phyloP scores from a whole-genome alignment of 2,113 vertebrate genomes.

The Ptilonorhynchus violaceus region DNA sequence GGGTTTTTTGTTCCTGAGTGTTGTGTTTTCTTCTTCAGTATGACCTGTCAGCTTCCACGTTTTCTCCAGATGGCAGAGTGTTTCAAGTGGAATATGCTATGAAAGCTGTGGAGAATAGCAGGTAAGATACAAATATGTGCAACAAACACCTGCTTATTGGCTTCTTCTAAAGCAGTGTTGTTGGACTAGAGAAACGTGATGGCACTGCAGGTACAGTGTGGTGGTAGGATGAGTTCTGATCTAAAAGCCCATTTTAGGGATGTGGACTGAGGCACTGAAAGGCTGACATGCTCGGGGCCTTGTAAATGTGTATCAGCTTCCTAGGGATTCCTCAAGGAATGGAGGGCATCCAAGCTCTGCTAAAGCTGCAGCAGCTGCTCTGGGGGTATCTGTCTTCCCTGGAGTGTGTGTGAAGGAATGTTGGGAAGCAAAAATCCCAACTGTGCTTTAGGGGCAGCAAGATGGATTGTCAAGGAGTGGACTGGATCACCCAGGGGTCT shows the following conservation, averaged over 20 bases:
- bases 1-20: neutral
- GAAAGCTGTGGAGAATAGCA: slow-evolving; percentile 98
- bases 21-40: slow-evolving; percentile 74
- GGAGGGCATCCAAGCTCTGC: neutral
- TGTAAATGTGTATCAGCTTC: neutral
- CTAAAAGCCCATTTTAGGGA: neutral
- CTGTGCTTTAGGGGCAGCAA: accelerated
- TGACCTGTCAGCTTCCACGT: slow-evolving; percentile 96
- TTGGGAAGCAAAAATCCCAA: neutral
- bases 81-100: slow-evolving; percentile 99
- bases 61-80: slow-evolving; percentile 96
- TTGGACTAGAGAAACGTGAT: neutral
- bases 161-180: neutral
- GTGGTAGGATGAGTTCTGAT: neutral
- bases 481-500: neutral
- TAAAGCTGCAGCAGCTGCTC: neutral
- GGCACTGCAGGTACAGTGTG: neutral
- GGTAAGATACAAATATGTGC: slow-evolving; percentile 71
- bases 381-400: neutral
- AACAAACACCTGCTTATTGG: neutral
- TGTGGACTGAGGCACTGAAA: neutral
- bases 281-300: neutral
- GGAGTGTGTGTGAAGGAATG: neutral
- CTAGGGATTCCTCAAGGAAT: neutral
- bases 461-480: neutral